Evolutionary conservation across 92 coral and sea anemone species (phyloP).

Genomic region (Porites divaricata): DNA sequence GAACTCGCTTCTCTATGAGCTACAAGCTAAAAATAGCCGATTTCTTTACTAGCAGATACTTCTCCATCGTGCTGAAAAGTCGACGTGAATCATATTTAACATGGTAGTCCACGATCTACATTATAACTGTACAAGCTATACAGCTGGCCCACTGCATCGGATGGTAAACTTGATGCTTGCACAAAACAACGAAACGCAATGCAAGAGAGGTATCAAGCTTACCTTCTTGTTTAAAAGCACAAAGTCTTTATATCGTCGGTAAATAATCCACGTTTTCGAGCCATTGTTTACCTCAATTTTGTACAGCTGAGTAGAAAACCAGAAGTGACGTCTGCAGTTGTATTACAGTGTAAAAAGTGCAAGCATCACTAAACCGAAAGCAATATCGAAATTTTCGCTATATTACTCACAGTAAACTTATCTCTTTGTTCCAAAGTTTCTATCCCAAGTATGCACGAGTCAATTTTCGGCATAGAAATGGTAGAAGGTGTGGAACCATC

Average conservation of each 20-base stretch:
- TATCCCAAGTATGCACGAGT: constrained; percentile 76
- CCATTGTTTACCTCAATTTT: constrained; percentile 92
- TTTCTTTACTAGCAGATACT: no score
- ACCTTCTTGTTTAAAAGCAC: constrained; percentile 96
- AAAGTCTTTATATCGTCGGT: constrained; percentile 92
- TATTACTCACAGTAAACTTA: constrained; percentile 75
- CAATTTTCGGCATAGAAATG: constrained; percentile 67
- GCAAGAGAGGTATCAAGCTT: not conserved
- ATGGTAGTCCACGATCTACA: no score
- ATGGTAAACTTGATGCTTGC: not conserved
- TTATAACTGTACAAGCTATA: not conserved
- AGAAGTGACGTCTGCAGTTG: no score
- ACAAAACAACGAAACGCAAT: not conserved
- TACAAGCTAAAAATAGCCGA: not conserved
- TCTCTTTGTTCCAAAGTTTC: constrained; percentile 85
- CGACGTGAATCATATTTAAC: no score
- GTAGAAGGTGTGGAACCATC: constrained; percentile 38
- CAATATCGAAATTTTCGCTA: constrained; percentile 20
- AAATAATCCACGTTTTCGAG: constrained; percentile 79
- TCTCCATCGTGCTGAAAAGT: no score
- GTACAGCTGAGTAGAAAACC: constrained; percentile 63
- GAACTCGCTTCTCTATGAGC: not conserved
- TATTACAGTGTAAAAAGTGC: not conserved
- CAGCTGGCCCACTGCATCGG: not conserved
- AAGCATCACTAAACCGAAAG: not conserved